These are phyloP conservation scores for Amblyraja radiata DNA, from an alignment of 2,797 vertebrate species.

Conservation along the genomic window DNA sequence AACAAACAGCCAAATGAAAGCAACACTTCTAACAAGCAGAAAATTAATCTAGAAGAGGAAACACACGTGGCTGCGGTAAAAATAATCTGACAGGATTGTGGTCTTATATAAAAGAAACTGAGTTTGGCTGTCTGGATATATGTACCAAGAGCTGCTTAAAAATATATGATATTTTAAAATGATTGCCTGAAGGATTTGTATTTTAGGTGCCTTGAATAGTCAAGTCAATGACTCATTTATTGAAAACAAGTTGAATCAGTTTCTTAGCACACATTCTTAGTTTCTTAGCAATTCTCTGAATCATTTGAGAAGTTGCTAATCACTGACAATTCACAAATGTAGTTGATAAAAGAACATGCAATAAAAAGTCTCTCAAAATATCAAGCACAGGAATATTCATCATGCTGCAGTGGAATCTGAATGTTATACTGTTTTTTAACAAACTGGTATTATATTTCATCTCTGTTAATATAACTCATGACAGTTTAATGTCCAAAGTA, in stretches of 20 bases:
- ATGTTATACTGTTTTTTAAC: background rate
- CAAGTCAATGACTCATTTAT: background rate
- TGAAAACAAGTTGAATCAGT: background rate
- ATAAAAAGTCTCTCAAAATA: background rate
- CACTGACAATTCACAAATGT: background rate
- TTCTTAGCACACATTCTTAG: background rate
- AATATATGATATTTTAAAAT: background rate
- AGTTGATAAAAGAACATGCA: background rate
- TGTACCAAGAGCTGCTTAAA: background rate
- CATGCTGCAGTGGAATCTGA: background rate
- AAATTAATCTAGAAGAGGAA: background rate
- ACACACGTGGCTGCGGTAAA: too few relatives aligned
- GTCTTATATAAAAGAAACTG: background rate
- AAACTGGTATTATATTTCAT: conserved; percentile 2
- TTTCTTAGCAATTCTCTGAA: background rate
- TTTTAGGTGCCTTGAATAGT: background rate
- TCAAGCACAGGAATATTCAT: background rate
- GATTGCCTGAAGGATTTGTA: background rate
- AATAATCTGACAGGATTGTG: background rate
- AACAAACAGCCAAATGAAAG: background rate
- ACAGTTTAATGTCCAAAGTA: background rate
- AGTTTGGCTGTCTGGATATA: background rate
- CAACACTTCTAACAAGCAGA: background rate
- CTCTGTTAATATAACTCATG: background rate
- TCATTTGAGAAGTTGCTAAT: background rate